phyloP scores from a whole-genome alignment of 2,888 invertebrate species.

The Nebria salina region DNA sequence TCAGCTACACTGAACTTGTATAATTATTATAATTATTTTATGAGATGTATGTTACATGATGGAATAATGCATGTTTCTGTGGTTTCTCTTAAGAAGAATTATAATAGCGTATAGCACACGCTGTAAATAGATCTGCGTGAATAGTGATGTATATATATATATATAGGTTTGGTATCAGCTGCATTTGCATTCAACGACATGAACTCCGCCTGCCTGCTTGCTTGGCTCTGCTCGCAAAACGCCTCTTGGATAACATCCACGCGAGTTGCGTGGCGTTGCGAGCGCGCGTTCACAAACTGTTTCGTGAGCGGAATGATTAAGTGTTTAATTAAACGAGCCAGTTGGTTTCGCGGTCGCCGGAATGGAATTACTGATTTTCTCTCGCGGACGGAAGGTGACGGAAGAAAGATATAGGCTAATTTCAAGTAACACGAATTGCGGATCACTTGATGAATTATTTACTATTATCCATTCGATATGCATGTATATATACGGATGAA shows the following conservation, averaged over 20 bases:
- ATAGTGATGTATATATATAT: background rate
- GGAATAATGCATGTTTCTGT: background rate
- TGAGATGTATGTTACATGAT: background rate
- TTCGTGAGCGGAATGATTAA: conserved; percentile 46
- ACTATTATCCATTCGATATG: too few species aligned
- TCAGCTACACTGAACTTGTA: background rate
- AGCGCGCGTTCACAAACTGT: conserved; percentile 36
- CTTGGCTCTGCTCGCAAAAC: background rate
- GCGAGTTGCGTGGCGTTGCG: background rate
- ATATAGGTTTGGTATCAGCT: conserved; percentile 46
- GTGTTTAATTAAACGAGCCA: conserved; percentile 47
- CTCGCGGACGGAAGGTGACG: background rate
- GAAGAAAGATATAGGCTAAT: too few species aligned
- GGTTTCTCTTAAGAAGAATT: background rate
- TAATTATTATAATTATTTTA: background rate
- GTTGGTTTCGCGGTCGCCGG: conserved; percentile 46
- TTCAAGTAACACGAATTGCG: too few species aligned
- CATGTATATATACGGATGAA: too few species aligned
- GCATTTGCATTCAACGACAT: conserved; percentile 41
- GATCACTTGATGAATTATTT: too few species aligned
- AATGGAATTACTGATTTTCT: conserved; percentile 45
- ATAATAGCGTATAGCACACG: background rate
- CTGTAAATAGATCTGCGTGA: background rate
- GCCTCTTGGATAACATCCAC: background rate
- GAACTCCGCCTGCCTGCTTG: background rate